Percentiles rank a stretch among this genome's conserved stretches.
Conservation (phyloP, 1,140 invertebrate species). For the Lerema accius region DNA sequence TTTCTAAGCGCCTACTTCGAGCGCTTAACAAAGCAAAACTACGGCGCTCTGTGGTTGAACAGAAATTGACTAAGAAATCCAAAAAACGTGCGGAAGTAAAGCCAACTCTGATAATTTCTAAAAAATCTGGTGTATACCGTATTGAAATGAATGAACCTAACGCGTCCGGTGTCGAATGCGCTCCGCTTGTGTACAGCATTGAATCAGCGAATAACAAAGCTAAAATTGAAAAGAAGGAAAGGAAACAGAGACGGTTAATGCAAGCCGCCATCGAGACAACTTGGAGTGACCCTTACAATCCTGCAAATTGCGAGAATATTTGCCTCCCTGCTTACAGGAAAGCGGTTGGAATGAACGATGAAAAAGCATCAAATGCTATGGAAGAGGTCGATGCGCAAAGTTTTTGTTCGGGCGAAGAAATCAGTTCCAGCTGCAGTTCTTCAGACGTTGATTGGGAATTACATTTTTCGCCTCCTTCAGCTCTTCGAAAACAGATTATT, state of each 20-base stretch:
- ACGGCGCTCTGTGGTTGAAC: constrained; percentile 28
- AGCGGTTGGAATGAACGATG: constrained; percentile 41
- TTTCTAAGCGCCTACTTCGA: constrained; percentile 59
- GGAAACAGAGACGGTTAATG: constrained; percentile 42
- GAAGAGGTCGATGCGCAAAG: constrained; percentile 38
- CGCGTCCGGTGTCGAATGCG: constrained; percentile 32
- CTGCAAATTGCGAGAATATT: constrained; percentile 53
- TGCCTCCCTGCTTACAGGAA: constrained; percentile 55
- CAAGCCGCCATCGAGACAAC: constrained; percentile 44
- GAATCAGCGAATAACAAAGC: constrained; percentile 52
- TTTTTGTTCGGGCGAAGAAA: constrained; percentile 47
- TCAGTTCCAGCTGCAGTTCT: constrained; percentile 54
- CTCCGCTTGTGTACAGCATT: constrained; percentile 64
- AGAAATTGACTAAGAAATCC: constrained; percentile 43
- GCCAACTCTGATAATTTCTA: constrained; percentile 59
- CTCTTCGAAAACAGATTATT: constrained; percentile 16
- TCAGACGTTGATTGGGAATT: constrained; percentile 71
- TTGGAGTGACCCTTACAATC: constrained; percentile 48
- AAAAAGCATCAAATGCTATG: constrained; percentile 33
- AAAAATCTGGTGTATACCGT: constrained; percentile 56
- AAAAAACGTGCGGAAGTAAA: constrained; percentile 59
- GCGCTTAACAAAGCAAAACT: constrained; percentile 58
- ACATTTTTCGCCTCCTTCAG: constrained; percentile 61
- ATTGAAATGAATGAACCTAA: constrained; percentile 59
- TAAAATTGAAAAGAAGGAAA: constrained; percentile 46